Evolutionary conservation across 2,113 vertebrate genomes (phyloP).

Genomic region (Dromiciops gliroides): DNA sequence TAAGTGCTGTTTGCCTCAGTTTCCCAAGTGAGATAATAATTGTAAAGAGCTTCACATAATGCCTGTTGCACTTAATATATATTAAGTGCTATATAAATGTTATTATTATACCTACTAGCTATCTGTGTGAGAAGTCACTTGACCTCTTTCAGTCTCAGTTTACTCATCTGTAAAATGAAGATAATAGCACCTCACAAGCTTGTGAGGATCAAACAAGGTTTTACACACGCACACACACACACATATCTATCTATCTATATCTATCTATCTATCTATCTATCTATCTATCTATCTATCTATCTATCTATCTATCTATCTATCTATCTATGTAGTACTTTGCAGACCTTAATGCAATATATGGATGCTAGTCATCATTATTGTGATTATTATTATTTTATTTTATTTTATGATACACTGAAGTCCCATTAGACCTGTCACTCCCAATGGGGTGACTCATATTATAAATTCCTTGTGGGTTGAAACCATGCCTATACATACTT

Average conservation of each 20-base stretch:
- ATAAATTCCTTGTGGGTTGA: background rate
- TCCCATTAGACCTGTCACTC: background rate
- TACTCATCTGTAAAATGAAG: no score
- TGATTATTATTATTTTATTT: background rate
- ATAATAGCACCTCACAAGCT: no score
- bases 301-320: no score
- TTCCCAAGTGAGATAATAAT: background rate
- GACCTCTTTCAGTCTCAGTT: background rate
- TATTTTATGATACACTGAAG: background rate
- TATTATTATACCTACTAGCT: background rate
- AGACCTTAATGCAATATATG: background rate
- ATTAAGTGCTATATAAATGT: background rate
- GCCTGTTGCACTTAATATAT: no score
- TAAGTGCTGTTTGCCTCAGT: no score
- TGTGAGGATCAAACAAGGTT: background rate
- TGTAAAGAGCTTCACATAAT: background rate
- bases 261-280: no score
- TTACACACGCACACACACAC: no score
- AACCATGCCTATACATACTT: background rate
- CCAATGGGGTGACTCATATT: background rate
- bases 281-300: no score
- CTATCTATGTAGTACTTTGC: background rate
- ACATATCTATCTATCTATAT: no score
- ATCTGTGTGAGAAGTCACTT: background rate
- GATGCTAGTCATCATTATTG: background rate